phyloP scores from a whole-genome alignment of 2,888 invertebrate species.

The Pseudanteris insignis region DNA sequence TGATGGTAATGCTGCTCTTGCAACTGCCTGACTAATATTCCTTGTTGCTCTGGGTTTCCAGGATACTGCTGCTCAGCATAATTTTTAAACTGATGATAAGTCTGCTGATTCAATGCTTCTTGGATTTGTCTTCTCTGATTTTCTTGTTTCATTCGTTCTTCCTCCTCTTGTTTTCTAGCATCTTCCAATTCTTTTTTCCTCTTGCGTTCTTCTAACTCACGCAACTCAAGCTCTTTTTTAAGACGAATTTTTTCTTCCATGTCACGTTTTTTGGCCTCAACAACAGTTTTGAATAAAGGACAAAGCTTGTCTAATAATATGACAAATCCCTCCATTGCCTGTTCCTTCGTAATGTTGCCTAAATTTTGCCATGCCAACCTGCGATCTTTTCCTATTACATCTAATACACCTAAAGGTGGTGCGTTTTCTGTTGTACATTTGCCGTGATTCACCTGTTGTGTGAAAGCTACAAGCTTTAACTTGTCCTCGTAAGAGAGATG shows the following conservation, averaged over 20 bases:
- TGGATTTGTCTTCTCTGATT: conserved; percentile 84
- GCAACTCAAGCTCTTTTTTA: conserved; percentile 71
- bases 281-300: conserved; percentile 88
- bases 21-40: conserved; percentile 88
- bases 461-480: conserved; percentile 88
- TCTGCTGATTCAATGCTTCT: conserved; percentile 95
- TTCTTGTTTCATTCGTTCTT: conserved; percentile 73
- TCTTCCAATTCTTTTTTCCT: conserved; percentile 68
- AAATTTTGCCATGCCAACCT: conserved; percentile 93
- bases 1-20: conserved; percentile 99
- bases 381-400: conserved; percentile 94
- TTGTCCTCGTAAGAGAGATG: conserved; percentile 95
- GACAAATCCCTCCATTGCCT: conserved; percentile 93
- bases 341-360: conserved; percentile 83
- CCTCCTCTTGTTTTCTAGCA: conserved; percentile 69
- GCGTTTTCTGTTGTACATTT: conserved; percentile 77
- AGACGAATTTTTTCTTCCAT: conserved; percentile 79
- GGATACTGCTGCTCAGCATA: conserved; percentile 96
- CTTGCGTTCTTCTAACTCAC: conserved; percentile 71
- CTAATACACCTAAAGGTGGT: conserved; percentile 89
- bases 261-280: conserved; percentile 91
- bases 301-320: conserved; percentile 86
- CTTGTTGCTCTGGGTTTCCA: conserved; percentile 88
- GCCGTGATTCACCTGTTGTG: conserved; percentile 90
- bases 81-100: conserved; percentile 86